Base-by-base conservation (phyloP, 2,113 vertebrate genomes). In the Barnardius zonarius region DNA sequence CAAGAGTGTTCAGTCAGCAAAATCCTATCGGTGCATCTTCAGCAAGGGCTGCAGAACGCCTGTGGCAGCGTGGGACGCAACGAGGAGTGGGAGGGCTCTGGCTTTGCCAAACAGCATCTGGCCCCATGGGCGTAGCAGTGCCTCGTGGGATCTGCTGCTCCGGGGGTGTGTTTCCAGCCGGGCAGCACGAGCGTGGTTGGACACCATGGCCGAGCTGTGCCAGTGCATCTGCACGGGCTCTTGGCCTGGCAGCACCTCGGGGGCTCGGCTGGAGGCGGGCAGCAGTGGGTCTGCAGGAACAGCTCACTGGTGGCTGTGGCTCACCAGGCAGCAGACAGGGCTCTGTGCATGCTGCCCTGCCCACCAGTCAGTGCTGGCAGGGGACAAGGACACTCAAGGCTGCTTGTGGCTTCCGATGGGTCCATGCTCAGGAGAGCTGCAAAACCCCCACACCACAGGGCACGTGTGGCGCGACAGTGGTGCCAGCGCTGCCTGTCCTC, bases 141-240 rank as follows among this genome's bases (percentile, higher is more conserved):
- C 64, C 62, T 37, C 1, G 1, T 27, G 51, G 27, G n/a, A 64
- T 49, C 43, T 62, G 75, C 66, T 3, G 4, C 48, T 30, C 23
- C 1, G 1, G 44, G 33, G 0, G 2, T 31, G 44, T 37, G 12
- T 78, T 81, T 51, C 66, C 57, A 83, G 67, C 33, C 27, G 1
- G 3, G 74, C 43, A 51, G 52, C 9, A 27, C 61, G 52, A 88
- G 68, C 4, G 3, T 59, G 57, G 57, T n/a, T 35, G 57, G 57
- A 35, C 57, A 24, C 33, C 22, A 7, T 37, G 62, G 67, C 28
- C 0, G 0, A 84, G 70, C 66, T 37, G 62, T 83, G 61, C 80
- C 2, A 1, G 43, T 1, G 3, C 1, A 0, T n/a, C 13, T 0
- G 0, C 54, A 48, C 12, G 1, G 6, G n/a, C 35, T 19, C 19